Evolutionary conservation across 2,797 vertebrate species (phyloP).

Genomic region (Mycteria americana): DNA sequence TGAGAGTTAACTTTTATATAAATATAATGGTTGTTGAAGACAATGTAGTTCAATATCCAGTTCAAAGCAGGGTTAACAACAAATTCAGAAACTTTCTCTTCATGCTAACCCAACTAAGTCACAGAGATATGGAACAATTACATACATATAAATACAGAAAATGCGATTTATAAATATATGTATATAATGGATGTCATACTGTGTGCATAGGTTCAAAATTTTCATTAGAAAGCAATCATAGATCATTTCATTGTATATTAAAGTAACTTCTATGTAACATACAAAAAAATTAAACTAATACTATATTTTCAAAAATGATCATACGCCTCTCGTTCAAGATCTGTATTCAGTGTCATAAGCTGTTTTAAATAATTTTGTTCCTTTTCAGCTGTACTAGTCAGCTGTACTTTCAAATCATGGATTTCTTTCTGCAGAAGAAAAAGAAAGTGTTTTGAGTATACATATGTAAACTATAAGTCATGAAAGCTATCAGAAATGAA

Average conservation of each 20-base stretch:
- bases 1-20: background rate
- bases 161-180: background rate
- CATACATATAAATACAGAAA: background rate
- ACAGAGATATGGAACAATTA: background rate
- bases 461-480: background rate
- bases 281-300: background rate
- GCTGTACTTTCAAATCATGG: slow-evolving; percentile 74
- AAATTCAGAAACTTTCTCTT: background rate
- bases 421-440: slow-evolving; percentile 76
- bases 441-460: background rate
- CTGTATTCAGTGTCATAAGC: slow-evolving; percentile 72
- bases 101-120: background rate
- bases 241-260: background rate
- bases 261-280: background rate
- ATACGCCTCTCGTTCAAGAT: slow-evolving; percentile 71
- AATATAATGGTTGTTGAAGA: background rate
- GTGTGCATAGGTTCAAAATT: background rate
- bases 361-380: slow-evolving; percentile 73
- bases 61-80: background rate
- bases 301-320: background rate
- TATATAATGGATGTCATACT: background rate
- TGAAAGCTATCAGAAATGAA: background rate
- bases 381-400: slow-evolving; percentile 76
- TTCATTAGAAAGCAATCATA: background rate
- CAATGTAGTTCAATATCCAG: background rate